A percentile compares a stretch with the other conserved stretches of the same genome.
phyloP scores from a whole-genome alignment of 1,140 invertebrate species.

The Caenorhabditis briggsae region DNA sequence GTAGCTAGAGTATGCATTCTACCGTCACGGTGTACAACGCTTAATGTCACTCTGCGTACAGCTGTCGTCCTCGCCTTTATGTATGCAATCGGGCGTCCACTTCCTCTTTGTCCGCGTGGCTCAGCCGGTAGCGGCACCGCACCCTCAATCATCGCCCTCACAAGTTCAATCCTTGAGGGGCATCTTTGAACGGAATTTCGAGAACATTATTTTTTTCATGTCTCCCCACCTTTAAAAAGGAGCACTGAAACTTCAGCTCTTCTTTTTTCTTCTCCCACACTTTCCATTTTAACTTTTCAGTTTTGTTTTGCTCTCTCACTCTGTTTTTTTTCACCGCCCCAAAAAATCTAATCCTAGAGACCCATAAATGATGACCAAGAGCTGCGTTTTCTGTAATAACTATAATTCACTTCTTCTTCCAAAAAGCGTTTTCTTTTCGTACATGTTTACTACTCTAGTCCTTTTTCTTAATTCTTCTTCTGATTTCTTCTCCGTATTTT shows the following conservation, averaged over 20 bases:
- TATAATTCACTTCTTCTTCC: constrained; percentile 37
- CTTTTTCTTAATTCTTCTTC: constrained; percentile 5
- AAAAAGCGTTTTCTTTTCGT: constrained; percentile 38
- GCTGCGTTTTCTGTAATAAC: constrained; percentile 32
- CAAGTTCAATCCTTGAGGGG: too few relatives aligned
- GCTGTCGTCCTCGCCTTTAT: too few relatives aligned
- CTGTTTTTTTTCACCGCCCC: neutral
- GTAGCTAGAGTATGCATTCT: too few relatives aligned
- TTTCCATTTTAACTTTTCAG: neutral
- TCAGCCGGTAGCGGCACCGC: too few relatives aligned
- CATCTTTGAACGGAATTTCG: too few relatives aligned
- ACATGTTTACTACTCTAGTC: constrained; percentile 22
- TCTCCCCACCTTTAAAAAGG: too few relatives aligned
- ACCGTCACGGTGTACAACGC: too few relatives aligned
- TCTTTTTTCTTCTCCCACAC: neutral
- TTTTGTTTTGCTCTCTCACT: constrained; percentile 9
- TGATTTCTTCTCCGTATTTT: neutral
- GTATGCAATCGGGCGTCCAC: too few relatives aligned
- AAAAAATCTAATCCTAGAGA: constrained; percentile 28
- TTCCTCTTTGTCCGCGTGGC: too few relatives aligned
- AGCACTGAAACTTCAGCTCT: neutral
- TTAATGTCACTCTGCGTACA: too few relatives aligned
- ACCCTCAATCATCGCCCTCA: too few relatives aligned
- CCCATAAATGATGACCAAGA: constrained; percentile 43
- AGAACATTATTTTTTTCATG: too few relatives aligned